These are phyloP conservation scores for Drosophila anomalipes DNA, from an alignment of 2,888 invertebrate species.

Conservation along the genomic window DNA sequence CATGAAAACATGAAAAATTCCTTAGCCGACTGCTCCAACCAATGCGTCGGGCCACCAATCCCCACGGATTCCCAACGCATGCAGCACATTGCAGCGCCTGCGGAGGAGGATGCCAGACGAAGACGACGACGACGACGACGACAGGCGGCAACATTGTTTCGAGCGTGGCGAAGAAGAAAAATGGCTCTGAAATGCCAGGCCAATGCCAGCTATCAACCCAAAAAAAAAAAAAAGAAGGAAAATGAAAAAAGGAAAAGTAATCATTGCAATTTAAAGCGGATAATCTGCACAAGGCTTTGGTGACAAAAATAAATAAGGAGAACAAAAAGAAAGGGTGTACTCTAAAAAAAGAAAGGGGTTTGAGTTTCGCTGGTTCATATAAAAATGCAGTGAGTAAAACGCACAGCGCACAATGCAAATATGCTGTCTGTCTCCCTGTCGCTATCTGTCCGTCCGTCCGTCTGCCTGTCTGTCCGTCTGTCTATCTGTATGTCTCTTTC, in stretches of 20 bases:
- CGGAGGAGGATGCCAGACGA: slow-evolving; percentile 48
- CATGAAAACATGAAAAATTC: slow-evolving; percentile 82
- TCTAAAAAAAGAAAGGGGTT: slow-evolving; percentile 49
- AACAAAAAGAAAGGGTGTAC: slow-evolving; percentile 30
- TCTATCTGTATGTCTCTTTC: slow-evolving; percentile 26
- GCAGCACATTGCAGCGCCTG: slow-evolving; percentile 12
- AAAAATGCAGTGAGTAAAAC: slow-evolving; percentile 63
- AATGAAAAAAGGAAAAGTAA: slow-evolving; percentile 64
- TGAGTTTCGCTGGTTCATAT: slow-evolving; percentile 43
- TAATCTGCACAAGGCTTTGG: slow-evolving; percentile 76
- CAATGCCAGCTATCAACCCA: slow-evolving; percentile 49
- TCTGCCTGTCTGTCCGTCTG: not conserved
- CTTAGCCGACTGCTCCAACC: slow-evolving; percentile 62
- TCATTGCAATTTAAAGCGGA: slow-evolving; percentile 84
- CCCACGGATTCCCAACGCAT: slow-evolving; percentile 36
- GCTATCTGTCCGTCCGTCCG: slow-evolving; percentile 4
- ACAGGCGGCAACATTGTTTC: slow-evolving; percentile 75
- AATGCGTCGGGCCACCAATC: slow-evolving; percentile 26
- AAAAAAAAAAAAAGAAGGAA: slow-evolving; percentile 12
- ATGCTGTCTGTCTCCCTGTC: slow-evolving; percentile 56
- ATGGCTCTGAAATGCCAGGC: slow-evolving; percentile 76
- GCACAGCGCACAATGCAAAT: slow-evolving; percentile 70
- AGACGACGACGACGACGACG: slow-evolving; percentile 43
- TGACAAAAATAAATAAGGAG: slow-evolving; percentile 54
- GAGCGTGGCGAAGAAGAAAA: slow-evolving; percentile 77